Evolutionary conservation across 2,888 invertebrate genomes (phyloP).

Genomic region (Candidula unifasciata): DNA sequence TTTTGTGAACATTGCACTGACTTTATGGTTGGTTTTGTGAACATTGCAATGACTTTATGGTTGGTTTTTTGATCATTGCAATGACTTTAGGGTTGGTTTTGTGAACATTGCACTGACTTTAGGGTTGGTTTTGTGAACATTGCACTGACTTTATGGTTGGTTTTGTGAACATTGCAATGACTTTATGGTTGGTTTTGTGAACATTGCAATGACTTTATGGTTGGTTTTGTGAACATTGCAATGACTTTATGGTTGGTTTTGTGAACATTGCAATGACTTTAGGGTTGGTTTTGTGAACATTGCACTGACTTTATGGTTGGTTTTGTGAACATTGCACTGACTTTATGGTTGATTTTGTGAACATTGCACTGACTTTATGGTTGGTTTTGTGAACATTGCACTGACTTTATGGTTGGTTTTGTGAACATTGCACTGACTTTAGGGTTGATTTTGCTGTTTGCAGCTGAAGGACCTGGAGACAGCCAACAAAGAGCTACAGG

Average conservation of each 20-base stretch:
- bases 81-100: too few relatives aligned
- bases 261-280: too few relatives aligned
- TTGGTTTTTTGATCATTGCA: neutral
- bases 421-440: neutral
- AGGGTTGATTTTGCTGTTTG: too few relatives aligned
- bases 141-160: too few relatives aligned
- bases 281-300: too few relatives aligned
- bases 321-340: neutral
- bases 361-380: neutral
- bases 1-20: neutral
- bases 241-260: too few relatives aligned
- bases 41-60: neutral
- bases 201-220: too few relatives aligned
- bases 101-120: too few relatives aligned
- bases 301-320: neutral
- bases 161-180: too few relatives aligned
- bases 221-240: too few relatives aligned
- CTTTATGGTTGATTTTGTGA: neutral
- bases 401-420: neutral
- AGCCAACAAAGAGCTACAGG: conserved; percentile 1
- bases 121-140: too few relatives aligned
- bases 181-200: too few relatives aligned
- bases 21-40: neutral
- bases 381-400: neutral
- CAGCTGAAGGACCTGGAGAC: neutral